Evolutionary conservation across 2,888 invertebrate genomes (phyloP).

Genomic region (Bimastos eiseni): DNA sequence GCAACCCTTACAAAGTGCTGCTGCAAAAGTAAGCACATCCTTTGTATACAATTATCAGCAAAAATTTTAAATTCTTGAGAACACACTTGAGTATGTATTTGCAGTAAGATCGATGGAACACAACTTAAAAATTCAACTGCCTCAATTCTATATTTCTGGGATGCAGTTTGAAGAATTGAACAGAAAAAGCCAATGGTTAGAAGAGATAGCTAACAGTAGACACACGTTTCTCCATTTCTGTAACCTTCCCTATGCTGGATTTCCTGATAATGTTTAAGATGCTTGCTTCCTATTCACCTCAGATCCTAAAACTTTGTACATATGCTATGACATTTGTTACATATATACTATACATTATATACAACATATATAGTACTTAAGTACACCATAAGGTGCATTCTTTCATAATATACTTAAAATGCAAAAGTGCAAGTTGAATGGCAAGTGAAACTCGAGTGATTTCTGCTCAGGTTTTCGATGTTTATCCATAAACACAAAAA

Average conservation of each 20-base stretch:
- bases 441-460: neutral
- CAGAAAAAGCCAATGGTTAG: neutral
- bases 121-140: neutral
- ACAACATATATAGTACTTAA: neutral
- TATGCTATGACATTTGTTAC: neutral
- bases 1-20: neutral
- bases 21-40: neutral
- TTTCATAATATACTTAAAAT: neutral
- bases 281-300: neutral
- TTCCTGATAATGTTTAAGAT: neutral
- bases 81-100: conserved; percentile 7
- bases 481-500: neutral
- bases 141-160: neutral
- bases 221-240: neutral
- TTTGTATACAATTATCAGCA: neutral
- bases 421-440: conserved; percentile 5
- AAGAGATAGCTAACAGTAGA: neutral
- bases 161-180: neutral
- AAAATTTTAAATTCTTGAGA: neutral
- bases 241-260: neutral
- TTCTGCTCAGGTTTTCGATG: neutral
- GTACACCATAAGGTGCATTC: neutral
- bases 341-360: conserved; percentile 13
- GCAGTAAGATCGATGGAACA: conserved; percentile 5
- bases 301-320: conserved; percentile 1